Conservation (phyloP, 2,113 vertebrate species). For the Danio rerio region GRCz12tu NC_133196.1:26186501-26187000, state of each 20-base stretch:
- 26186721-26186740: not conserved
- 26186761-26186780: not conserved
- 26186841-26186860: not conserved
- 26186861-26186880: not conserved
- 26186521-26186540: conserved; percentile 39
- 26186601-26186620: conserved; percentile 48
- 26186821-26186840: too few relatives aligned
- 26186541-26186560: conserved; percentile 31
- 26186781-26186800: not conserved
- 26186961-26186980: conserved; percentile 95
- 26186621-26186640: conserved; percentile 40
- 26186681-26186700: conserved; percentile 33
- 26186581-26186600: conserved; percentile 39
- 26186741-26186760: not conserved
- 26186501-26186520: not conserved
- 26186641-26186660: not conserved
- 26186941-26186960: conserved; percentile 58
- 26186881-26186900: not conserved
- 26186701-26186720: not conserved
- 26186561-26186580: conserved; percentile 51
- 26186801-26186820: too few relatives aligned
- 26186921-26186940: conserved; percentile 47
- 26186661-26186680: conserved; percentile 14
- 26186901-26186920: conserved; percentile 31
- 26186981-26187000: conserved; percentile 99